These are phyloP conservation scores for Rotaria macrura DNA, from an alignment of 2,888 invertebrate genomes.

Conservation along the genomic window DNA sequence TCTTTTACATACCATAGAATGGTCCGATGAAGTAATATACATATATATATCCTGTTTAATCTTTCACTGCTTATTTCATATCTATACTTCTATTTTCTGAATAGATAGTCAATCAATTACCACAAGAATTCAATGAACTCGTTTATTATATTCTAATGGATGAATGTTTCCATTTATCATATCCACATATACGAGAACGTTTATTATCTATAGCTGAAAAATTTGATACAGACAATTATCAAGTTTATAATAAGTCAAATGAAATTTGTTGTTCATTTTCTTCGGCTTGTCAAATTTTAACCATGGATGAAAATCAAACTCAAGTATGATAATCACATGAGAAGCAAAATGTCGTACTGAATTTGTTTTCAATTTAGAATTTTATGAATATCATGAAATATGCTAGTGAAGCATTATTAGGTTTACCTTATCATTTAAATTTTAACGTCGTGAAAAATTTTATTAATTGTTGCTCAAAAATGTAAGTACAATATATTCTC, in stretches of 20 bases:
- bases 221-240: slow-evolving; percentile 12
- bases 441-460: slow-evolving; percentile 7
- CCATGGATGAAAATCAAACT: background rate
- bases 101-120: background rate
- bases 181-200: background rate
- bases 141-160: slow-evolving; percentile 19
- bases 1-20: background rate
- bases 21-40: background rate
- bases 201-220: background rate
- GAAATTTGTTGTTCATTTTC: background rate
- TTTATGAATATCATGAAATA: background rate
- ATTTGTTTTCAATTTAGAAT: background rate
- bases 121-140: slow-evolving; percentile 20
- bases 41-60: background rate
- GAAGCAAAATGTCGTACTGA: background rate
- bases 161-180: slow-evolving; percentile 1
- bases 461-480: background rate
- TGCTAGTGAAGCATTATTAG: background rate
- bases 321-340: background rate
- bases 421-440: slow-evolving; percentile 11
- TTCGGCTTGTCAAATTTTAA: background rate
- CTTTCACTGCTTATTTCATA: background rate
- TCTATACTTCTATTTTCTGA: background rate
- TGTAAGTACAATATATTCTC: background rate
- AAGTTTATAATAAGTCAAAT: background rate